These are phyloP conservation scores for Pimephales promelas DNA, from an alignment of 2,113 vertebrate genomes.

Conservation along the genomic window DNA sequence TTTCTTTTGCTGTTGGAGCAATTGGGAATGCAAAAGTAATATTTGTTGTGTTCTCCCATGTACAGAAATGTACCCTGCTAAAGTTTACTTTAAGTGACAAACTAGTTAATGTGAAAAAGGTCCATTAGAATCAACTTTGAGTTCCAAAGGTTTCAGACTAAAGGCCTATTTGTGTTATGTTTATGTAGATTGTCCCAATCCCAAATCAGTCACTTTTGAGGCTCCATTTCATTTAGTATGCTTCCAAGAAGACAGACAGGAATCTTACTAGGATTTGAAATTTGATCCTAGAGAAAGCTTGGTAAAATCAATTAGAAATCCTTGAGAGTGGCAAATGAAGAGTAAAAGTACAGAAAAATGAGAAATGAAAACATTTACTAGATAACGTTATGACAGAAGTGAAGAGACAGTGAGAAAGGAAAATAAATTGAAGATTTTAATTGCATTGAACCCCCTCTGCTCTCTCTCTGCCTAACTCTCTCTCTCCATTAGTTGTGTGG, in stretches of 20 bases:
- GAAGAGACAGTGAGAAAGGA: slow-evolving; percentile 22
- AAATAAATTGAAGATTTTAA: slow-evolving; percentile 52
- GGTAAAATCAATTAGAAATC: background rate
- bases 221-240: background rate
- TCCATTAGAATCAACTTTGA: background rate
- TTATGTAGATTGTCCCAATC: background rate
- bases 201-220: background rate
- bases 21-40: background rate
- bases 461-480: background rate
- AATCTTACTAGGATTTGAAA: slow-evolving; percentile 3
- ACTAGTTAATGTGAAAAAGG: background rate
- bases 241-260: background rate
- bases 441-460: slow-evolving; percentile 45
- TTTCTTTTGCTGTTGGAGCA: slow-evolving; percentile 3
- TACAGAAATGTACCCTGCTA: background rate
- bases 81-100: background rate
- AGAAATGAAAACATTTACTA: background rate
- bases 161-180: background rate
- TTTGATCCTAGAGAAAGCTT: background rate
- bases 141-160: background rate
- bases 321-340: background rate
- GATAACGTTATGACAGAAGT: background rate
- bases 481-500: slow-evolving; percentile 28
- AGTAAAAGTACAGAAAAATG: background rate
- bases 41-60: background rate